Conservation (phyloP, 2,888 invertebrate genomes). For the Graphium colonna region DNA sequence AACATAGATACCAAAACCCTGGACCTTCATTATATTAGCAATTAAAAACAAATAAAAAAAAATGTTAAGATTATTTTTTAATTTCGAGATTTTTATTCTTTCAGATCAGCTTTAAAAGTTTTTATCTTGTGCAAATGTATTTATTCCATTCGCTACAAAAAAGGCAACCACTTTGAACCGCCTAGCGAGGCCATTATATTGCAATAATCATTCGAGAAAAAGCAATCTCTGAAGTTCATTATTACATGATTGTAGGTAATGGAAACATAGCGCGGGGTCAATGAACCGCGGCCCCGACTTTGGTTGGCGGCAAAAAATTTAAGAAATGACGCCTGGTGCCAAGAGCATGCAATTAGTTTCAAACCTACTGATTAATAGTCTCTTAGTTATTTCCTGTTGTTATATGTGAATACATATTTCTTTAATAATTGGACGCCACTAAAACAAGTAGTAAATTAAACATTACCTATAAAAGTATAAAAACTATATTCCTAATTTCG, state of each 20-base stretch:
- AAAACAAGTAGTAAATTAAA: too few relatives aligned
- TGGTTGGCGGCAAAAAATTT: slow-evolving; percentile 41
- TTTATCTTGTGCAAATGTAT: too few relatives aligned
- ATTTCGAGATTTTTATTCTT: too few relatives aligned
- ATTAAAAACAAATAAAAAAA: too few relatives aligned
- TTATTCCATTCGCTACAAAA: too few relatives aligned
- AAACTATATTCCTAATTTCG: too few relatives aligned
- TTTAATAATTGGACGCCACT: neutral
- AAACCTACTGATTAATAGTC: slow-evolving; percentile 32
- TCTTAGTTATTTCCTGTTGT: neutral
- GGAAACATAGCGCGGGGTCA: slow-evolving; percentile 30
- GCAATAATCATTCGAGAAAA: slow-evolving; percentile 26
- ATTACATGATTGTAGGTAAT: slow-evolving; percentile 36
- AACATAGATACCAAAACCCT: too few relatives aligned
- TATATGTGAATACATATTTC: neutral
- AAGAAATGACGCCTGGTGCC: slow-evolving; percentile 36
- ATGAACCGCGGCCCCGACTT: slow-evolving; percentile 35
- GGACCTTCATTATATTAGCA: too few relatives aligned
- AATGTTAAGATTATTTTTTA: too few relatives aligned
- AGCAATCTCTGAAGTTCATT: slow-evolving; percentile 30
- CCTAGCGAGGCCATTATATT: slow-evolving; percentile 3
- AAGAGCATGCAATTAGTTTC: slow-evolving; percentile 39
- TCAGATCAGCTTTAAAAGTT: too few relatives aligned
- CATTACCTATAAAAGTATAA: too few relatives aligned
- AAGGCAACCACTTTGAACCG: neutral